Evolutionary conservation across 53 echinoderm and acorn worm species (phyloP), one percentile per base, ranked within the genome.

Genomic region (Glandiceps talaboti): DNA sequence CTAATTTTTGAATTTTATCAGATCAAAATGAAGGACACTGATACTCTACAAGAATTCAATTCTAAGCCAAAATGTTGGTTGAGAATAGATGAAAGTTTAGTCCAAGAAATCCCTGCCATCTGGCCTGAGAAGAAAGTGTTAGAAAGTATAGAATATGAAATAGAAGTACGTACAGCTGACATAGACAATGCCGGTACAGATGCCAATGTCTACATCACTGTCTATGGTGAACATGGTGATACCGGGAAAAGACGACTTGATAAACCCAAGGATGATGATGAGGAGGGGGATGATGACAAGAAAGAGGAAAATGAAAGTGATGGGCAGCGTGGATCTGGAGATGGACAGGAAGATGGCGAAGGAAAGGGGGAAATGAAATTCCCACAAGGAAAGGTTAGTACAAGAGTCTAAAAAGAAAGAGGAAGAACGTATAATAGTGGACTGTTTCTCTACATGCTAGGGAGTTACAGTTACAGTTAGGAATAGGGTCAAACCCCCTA

Each of bases 11-110:
- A n/a, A 45, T 45, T 45, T 20, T 20, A 45, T 29, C 30, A 88
- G 88, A 82, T 88, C n/a, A 88, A 88, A 75, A 74, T 88, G 85
- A 85, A 85, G 28, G 88, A 88, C 73, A 74, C 75, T 28, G 85
- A 88, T 82, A 88, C 88, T 0, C 85, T 85, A 33, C 82, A 84
- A 14, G 85, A 85, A 31, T 88, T 88, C 30, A 88, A 79, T 74
- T 82, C 64, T 12, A 85, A 33, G 1, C 72, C 76, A 0, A 82
- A 77, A 45, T 77, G 85, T 25, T 85, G 88, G 85, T 33, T 88
- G 45, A 77, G 79, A 79, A 75, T 28, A 33, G 26, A 27, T 30
- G 77, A 81, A 74, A 76, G 74, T 31, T 29, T 30, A 26, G 32
- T 75, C 30, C 1, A 84, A 0, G 88, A 88, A 74, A 79, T 88